These are phyloP conservation scores for Albula glossodonta DNA, from an alignment of 2,113 vertebrate genomes.

Conservation along the genomic window DNA sequence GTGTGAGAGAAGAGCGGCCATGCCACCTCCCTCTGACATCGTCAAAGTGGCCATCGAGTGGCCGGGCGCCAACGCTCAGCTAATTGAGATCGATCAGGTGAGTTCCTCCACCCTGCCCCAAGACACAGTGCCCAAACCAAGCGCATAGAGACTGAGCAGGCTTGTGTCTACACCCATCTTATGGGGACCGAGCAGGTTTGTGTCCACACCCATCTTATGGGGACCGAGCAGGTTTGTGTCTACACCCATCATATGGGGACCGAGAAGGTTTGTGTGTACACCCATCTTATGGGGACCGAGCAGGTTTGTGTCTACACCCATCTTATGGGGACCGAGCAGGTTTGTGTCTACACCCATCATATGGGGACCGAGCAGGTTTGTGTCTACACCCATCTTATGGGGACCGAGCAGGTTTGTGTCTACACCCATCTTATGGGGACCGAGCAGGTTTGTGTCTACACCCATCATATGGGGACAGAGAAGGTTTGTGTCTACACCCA, in stretches of 20 bases:
- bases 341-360: slow-evolving; percentile 93
- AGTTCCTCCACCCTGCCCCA: slow-evolving; percentile 28
- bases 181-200: slow-evolving; percentile 97
- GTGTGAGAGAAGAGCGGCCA: slow-evolving; percentile 51
- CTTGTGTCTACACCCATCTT: slow-evolving; percentile 78
- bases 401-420: slow-evolving; percentile 95
- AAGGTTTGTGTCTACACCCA: slow-evolving; percentile 97
- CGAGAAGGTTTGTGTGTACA: slow-evolving; percentile 82
- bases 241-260: slow-evolving; percentile 96
- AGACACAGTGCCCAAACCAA: too few relatives aligned
- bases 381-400: slow-evolving; percentile 56
- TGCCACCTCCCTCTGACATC: slow-evolving; percentile 93
- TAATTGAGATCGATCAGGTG: slow-evolving; percentile 98
- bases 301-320: slow-evolving; percentile 97
- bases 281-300: slow-evolving; percentile 79
- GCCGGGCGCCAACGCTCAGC: slow-evolving; percentile 95
- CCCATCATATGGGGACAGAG: slow-evolving; percentile 79
- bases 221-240: slow-evolving; percentile 95
- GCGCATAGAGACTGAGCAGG: too few relatives aligned
- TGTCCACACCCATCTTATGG: slow-evolving; percentile 55
- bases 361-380: slow-evolving; percentile 97
- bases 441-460: slow-evolving; percentile 82
- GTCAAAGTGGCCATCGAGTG: slow-evolving; percentile 98
- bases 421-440: slow-evolving; percentile 96
- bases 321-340: slow-evolving; percentile 97